A percentile compares a stretch with the other conserved stretches of the same genome.
Conservation (phyloP, 1,140 invertebrate species). For the Sitophilus oryzae region DNA sequence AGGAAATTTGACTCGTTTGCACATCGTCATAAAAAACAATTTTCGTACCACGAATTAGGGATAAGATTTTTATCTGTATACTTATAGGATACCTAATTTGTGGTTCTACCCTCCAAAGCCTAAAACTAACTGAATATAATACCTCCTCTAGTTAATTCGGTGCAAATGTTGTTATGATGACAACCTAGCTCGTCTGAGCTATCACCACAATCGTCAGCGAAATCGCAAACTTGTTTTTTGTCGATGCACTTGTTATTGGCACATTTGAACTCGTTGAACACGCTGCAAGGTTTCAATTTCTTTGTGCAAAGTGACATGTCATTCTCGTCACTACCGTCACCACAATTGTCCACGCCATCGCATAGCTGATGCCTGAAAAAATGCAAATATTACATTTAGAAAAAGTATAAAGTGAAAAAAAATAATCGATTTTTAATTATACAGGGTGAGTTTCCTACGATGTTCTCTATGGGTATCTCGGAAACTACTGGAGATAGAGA, state of each 20-base stretch:
- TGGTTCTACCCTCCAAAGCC: no score
- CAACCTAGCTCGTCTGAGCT: conserved; percentile 87
- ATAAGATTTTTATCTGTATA: no score
- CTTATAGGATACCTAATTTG: no score
- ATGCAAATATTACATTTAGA: background rate
- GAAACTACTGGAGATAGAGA: no score
- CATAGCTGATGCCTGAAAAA: conserved; percentile 59
- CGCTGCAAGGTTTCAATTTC: conserved; percentile 66
- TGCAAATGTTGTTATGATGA: conserved; percentile 69
- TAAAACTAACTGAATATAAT: no score
- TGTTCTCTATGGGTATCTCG: no score
- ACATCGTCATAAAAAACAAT: no score
- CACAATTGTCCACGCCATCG: conserved; percentile 85
- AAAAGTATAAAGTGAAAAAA: background rate
- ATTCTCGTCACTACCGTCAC: conserved; percentile 89
- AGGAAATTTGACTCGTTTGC: no score
- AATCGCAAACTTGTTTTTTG: conserved; percentile 74
- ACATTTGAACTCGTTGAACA: conserved; percentile 76
- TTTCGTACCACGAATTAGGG: no score
- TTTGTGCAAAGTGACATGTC: conserved; percentile 79
- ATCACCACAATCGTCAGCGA: conserved; percentile 75
- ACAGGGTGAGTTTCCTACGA: no score
- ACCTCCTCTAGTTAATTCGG: conserved; percentile 66
- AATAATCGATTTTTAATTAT: no score
- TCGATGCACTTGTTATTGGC: conserved; percentile 87